Conservation (phyloP, 2,113 vertebrate species). For the Lasiurus borealis region DNA sequence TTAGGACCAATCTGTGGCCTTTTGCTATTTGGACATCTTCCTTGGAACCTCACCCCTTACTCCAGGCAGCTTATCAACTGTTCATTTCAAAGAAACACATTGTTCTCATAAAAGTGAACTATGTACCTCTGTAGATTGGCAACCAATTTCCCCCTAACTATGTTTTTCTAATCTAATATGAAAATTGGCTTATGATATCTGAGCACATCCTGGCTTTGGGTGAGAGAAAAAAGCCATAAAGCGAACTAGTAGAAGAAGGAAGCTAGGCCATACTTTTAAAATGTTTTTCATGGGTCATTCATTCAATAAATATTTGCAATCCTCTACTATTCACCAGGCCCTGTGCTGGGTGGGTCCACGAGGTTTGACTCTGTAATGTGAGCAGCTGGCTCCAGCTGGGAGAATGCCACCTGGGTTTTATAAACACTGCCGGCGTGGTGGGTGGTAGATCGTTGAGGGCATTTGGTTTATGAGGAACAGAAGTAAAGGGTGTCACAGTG, state of each 20-base stretch:
- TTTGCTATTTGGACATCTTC: not conserved
- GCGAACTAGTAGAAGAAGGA: not conserved
- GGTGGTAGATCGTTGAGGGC: slow-evolving; percentile 2
- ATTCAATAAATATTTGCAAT: slow-evolving; percentile 41
- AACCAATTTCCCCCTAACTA: not conserved
- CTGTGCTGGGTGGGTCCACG: not conserved
- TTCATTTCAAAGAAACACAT: slow-evolving; percentile 36
- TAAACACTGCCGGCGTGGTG: slow-evolving; percentile 18
- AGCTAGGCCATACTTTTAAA: slow-evolving; percentile 19
- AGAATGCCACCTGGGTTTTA: slow-evolving; percentile 64
- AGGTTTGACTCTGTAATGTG: not conserved
- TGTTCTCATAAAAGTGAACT: slow-evolving; percentile 45
- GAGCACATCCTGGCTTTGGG: not conserved
- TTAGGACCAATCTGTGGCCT: not conserved
- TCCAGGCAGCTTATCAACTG: slow-evolving; percentile 5
- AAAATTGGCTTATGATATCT: slow-evolving; percentile 30
- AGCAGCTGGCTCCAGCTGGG: slow-evolving; percentile 31
- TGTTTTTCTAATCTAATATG: slow-evolving; percentile 59
- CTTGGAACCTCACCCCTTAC: not conserved
- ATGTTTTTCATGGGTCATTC: slow-evolving; percentile 10
- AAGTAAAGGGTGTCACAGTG: not conserved
- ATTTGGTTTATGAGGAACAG: slow-evolving; percentile 13
- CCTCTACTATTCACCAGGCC: not conserved
- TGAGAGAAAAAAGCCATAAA: slow-evolving; percentile 51
- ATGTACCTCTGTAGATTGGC: not conserved